These are phyloP conservation scores for Eubucco bourcierii DNA, from an alignment of 2,113 vertebrate species.

Conservation along the genomic window DNA sequence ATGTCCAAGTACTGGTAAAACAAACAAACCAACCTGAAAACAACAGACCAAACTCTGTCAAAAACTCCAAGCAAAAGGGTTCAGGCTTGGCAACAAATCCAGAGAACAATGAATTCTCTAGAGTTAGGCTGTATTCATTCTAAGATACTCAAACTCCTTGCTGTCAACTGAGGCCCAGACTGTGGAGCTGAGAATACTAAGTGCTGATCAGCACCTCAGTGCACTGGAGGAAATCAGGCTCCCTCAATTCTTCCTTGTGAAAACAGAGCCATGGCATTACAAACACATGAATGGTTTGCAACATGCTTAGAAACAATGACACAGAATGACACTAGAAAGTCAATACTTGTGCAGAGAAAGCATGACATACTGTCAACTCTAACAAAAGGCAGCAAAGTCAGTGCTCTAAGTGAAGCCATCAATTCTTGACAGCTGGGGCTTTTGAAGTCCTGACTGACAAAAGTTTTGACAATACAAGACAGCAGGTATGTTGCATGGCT, in stretches of 20 bases:
- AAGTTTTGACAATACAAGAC: background rate
- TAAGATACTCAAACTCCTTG: background rate
- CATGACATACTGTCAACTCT: background rate
- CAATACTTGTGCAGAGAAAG: background rate
- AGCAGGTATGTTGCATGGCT: background rate
- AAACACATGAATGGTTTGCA: background rate
- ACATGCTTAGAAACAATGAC: background rate
- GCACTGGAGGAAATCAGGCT: background rate
- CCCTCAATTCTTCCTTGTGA: background rate
- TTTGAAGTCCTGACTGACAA: background rate
- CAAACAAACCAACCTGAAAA: too few species aligned
- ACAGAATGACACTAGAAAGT: background rate
- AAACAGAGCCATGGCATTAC: background rate
- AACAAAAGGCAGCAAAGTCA: background rate
- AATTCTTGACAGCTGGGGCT: background rate
- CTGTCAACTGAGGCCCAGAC: background rate
- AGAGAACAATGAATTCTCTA: background rate
- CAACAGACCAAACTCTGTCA: background rate
- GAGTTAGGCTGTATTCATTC: background rate
- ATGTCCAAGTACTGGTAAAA: background rate
- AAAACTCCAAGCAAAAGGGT: background rate
- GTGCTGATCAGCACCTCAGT: background rate
- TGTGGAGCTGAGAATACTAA: background rate
- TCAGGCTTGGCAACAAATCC: background rate
- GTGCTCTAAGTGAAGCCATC: background rate